These are phyloP conservation scores for Ypsolopha sequella DNA, from an alignment of 2,888 invertebrate genomes.

Conservation along the genomic window DNA sequence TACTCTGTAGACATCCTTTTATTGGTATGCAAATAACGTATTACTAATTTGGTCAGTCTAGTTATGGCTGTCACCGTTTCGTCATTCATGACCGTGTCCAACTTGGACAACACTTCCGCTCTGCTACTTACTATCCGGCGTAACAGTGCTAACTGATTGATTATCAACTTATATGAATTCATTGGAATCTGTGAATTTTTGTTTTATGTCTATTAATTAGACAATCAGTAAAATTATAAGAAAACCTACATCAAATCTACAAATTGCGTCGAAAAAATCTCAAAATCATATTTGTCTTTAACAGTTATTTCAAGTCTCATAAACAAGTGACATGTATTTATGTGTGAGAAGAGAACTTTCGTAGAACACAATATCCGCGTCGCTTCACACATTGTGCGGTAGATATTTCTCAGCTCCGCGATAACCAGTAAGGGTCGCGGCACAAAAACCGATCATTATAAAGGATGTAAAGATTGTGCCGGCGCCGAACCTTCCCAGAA, in stretches of 20 bases:
- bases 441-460: slow-evolving; percentile 64
- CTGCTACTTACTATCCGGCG: not conserved
- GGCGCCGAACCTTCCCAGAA: slow-evolving; percentile 66
- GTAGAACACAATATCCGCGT: slow-evolving; percentile 1
- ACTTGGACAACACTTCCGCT: slow-evolving; percentile 25
- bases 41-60: slow-evolving; percentile 35
- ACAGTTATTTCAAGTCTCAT: no score
- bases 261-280: no score
- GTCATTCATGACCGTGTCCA: slow-evolving; percentile 32
- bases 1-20: not conserved
- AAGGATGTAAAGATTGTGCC: slow-evolving; percentile 63
- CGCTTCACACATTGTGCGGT: slow-evolving; percentile 23
- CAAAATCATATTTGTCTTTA: no score
- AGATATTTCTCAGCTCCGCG: slow-evolving; percentile 37
- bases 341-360: not conserved
- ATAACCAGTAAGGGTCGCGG: slow-evolving; percentile 50
- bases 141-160: not conserved
- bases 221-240: no score
- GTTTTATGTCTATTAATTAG: no score
- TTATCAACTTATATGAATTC: slow-evolving; percentile 16
- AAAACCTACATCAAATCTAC: no score
- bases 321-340: no score
- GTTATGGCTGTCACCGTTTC: slow-evolving; percentile 21
- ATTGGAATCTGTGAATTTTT: slow-evolving; percentile 19
- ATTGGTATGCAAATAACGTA: slow-evolving; percentile 29